Conservation (phyloP, 2,113 vertebrate genomes). For the Spermophilus dauricus region DNA sequence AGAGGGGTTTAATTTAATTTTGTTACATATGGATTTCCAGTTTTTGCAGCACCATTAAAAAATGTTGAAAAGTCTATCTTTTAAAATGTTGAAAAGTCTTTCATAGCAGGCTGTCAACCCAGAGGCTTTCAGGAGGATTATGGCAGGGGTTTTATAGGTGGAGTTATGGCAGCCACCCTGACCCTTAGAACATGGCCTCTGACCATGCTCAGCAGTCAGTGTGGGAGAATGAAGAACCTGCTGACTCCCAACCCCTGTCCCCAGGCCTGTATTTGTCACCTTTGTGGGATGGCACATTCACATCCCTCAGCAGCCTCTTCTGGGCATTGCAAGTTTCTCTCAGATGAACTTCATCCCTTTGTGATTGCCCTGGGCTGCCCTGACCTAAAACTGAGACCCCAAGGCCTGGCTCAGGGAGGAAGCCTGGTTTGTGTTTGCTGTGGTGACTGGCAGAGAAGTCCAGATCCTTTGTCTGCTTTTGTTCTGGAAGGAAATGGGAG, state of each 20-base stretch:
- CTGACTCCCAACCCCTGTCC: not conserved
- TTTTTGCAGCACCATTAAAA: too few relatives aligned
- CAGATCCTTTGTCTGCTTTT: not conserved
- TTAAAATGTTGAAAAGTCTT: too few relatives aligned
- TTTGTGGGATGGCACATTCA: too few relatives aligned
- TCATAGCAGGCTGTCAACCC: not conserved
- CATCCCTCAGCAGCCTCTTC: rapidly evolving
- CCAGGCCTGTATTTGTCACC: not conserved
- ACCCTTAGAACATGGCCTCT: not conserved
- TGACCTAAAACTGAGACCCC: not conserved
- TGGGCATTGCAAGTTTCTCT: not conserved
- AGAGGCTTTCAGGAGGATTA: not conserved
- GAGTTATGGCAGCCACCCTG: not conserved
- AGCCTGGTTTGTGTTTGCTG: constrained; percentile 5
- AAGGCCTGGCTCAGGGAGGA: not conserved
- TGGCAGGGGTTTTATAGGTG: not conserved
- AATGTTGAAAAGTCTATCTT: too few relatives aligned
- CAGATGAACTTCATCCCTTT: too few relatives aligned
- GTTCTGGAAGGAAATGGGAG: constrained; percentile 39
- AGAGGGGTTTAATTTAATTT: too few relatives aligned
- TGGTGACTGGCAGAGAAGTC: not conserved
- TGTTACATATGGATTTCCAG: too few relatives aligned
- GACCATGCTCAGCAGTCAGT: not conserved
- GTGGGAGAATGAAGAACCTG: not conserved
- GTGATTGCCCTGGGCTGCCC: not conserved